phyloP scores from a whole-genome alignment of 2,113 vertebrate species.

The Pelmatolapia mariae region DNA sequence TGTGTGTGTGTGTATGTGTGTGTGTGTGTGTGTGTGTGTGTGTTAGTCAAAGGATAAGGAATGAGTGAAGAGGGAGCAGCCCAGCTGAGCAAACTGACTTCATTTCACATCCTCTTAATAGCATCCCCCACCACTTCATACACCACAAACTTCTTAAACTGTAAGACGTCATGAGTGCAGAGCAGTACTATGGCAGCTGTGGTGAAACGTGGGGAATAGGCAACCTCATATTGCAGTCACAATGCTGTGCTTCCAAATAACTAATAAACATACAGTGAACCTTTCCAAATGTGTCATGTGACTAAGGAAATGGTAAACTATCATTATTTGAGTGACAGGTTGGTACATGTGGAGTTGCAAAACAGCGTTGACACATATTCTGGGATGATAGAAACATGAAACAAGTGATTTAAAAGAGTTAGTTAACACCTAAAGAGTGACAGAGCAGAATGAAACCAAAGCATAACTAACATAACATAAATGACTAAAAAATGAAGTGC shows the following conservation, averaged over 20 bases:
- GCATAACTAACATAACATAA: background rate
- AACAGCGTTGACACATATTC: background rate
- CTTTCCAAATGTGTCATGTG: background rate
- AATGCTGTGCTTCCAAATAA: background rate
- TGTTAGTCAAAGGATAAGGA: background rate
- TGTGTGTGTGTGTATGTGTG: slow-evolving; percentile 5
- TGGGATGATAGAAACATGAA: background rate
- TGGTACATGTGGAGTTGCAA: background rate
- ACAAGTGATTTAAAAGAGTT: background rate
- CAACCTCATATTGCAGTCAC: background rate
- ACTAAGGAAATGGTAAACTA: background rate
- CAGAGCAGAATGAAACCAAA: background rate
- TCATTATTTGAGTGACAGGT: background rate
- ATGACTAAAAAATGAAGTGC: background rate
- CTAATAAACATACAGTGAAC: background rate
- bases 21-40: slow-evolving; percentile 4
- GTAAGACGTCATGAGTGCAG: background rate
- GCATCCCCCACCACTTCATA: slow-evolving; percentile 40
- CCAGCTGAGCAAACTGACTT: slow-evolving; percentile 74
- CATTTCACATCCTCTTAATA: slow-evolving; percentile 69
- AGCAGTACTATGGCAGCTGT: background rate
- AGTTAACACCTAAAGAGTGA: background rate
- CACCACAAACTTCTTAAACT: slow-evolving; percentile 30
- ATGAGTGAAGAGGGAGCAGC: background rate
- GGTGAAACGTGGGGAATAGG: background rate